Evolutionary conservation across 2,113 vertebrate species (phyloP).

Genomic region (Callopanchax toddi): DNA sequence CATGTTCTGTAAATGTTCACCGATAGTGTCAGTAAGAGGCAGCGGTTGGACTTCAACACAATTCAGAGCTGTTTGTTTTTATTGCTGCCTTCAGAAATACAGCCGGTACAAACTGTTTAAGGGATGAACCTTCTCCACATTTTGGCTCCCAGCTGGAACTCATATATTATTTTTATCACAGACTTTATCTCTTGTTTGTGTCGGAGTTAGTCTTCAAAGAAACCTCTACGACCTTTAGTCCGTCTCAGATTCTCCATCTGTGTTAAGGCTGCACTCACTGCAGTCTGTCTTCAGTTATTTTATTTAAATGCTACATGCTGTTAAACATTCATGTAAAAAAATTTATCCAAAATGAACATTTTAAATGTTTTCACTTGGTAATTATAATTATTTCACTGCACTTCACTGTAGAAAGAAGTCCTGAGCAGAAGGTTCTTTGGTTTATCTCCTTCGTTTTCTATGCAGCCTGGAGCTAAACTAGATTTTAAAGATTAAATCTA

Average conservation of each 20-base stretch:
- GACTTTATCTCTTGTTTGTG: conserved; percentile 54
- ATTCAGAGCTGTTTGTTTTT: conserved; percentile 45
- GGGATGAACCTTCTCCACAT: conserved; percentile 36
- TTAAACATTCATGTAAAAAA: no score
- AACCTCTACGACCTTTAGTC: conserved; percentile 51
- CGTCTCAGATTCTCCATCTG: no score
- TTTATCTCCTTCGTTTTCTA: neutral
- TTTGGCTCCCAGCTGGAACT: conserved; percentile 40
- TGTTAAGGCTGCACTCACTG: conserved; percentile 40
- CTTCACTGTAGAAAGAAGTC: neutral
- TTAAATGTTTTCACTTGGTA: no score
- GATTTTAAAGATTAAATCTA: neutral
- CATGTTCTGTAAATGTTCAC: no score
- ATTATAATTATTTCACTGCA: no score
- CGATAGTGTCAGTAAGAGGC: no score
- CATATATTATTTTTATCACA: conserved; percentile 63
- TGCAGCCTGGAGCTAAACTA: neutral
- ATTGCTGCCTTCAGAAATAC: conserved; percentile 52
- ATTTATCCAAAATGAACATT: no score
- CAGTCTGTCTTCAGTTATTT: no score
- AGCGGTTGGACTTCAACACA: neutral
- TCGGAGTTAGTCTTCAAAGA: conserved; percentile 55
- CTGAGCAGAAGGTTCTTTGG: neutral
- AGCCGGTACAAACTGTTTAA: conserved; percentile 28
- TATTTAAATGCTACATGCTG: no score